These are phyloP conservation scores for Mizuhopecten yessoensis DNA, from an alignment of 1,140 invertebrate genomes.

Conservation along the genomic window DNA sequence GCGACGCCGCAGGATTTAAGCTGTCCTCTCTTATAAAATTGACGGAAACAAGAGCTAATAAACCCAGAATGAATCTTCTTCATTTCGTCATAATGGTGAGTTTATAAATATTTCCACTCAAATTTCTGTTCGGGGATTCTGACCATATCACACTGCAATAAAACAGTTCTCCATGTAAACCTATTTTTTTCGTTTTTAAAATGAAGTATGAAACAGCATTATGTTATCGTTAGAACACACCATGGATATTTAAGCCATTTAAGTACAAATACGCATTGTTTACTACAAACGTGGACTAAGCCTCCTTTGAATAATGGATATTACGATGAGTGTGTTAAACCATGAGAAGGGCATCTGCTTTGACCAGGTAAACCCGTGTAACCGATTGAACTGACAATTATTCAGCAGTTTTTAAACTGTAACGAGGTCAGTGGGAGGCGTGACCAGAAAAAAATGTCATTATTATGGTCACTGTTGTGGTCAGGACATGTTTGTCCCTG, in stretches of 20 bases:
- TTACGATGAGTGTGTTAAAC: neutral
- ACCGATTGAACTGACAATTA: conserved; percentile 12
- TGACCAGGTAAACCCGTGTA: neutral
- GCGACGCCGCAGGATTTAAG: conserved; percentile 98
- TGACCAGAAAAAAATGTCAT: neutral
- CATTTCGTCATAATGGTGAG: conserved; percentile 91
- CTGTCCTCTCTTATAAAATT: conserved; percentile 97
- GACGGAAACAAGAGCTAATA: conserved; percentile 97
- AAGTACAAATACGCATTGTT: neutral
- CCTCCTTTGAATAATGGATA: neutral
- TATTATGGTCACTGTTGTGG: conserved; percentile 3
- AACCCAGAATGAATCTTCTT: conserved; percentile 97
- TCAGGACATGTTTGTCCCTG: neutral
- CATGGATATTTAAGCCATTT: neutral
- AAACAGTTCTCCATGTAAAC: too few relatives aligned
- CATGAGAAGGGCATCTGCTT: neutral
- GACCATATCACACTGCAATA: neutral
- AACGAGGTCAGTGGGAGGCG: neutral
- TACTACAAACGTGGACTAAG: neutral
- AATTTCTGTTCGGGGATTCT: neutral
- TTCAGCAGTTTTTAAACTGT: conserved; percentile 33
- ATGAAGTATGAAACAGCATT: too few relatives aligned
- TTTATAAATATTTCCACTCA: conserved; percentile 27
- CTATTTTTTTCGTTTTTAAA: too few relatives aligned
- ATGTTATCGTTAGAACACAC: too few relatives aligned